Percentiles rank a stretch among this genome's conserved stretches.
Evolutionary conservation across 2,113 vertebrate species (phyloP).

Genomic region (Mystacornis crossleyi): DNA sequence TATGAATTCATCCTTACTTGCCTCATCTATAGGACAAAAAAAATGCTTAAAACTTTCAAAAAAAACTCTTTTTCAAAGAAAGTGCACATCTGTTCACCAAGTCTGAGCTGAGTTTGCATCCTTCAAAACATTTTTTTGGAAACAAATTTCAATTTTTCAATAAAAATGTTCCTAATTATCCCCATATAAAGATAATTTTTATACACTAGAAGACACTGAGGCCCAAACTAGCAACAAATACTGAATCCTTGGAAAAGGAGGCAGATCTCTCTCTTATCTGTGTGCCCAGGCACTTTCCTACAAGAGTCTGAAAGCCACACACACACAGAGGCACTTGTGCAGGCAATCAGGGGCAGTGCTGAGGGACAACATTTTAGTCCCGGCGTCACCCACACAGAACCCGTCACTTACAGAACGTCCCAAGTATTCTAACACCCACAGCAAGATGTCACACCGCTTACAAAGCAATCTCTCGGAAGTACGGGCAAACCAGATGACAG

Average conservation of each 20-base stretch:
- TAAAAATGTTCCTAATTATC: background rate
- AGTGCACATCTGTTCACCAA: slow-evolving; percentile 20
- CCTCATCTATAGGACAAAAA: background rate
- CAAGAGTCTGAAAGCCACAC: background rate
- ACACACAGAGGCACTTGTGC: background rate
- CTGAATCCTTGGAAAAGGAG: background rate
- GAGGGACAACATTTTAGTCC: background rate
- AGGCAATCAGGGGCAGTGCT: background rate
- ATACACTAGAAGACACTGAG: background rate
- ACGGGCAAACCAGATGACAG: background rate
- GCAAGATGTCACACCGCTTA: background rate
- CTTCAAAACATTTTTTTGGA: background rate
- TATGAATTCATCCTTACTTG: background rate
- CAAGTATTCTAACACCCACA: slow-evolving; percentile 4
- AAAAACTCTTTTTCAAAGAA: background rate
- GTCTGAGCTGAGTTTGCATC: slow-evolving; percentile 3
- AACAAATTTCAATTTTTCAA: slow-evolving; percentile 10
- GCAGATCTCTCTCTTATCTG: background rate
- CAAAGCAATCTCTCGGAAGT: background rate
- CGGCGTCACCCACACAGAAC: background rate
- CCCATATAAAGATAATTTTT: background rate
- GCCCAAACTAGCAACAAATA: background rate
- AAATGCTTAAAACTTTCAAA: background rate
- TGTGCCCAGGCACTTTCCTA: background rate
- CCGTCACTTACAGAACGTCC: background rate